These are phyloP conservation scores for Pseudorhiza aurosa DNA, from an alignment of 30 jellyfish, hydroid and myxozoan species.

Conservation along the genomic window DNA sequence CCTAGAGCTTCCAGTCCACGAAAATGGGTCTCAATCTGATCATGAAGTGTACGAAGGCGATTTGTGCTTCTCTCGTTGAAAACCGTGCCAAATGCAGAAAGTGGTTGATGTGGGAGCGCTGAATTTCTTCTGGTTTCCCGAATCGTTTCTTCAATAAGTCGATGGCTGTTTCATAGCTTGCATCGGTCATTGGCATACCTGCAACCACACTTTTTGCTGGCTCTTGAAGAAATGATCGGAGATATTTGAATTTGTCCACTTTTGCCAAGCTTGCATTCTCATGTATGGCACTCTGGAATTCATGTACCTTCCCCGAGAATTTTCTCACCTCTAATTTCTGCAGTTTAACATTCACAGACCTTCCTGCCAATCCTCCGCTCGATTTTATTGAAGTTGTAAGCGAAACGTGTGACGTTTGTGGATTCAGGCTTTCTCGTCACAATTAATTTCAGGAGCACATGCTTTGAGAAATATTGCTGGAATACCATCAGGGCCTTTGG, in stretches of 20 bases:
- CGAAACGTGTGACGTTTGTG: no score
- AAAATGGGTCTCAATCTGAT: conserved; percentile 46
- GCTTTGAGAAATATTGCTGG: no score
- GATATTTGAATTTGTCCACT: conserved; percentile 20
- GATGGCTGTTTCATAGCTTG: conserved; percentile 33
- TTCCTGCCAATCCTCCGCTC: neutral
- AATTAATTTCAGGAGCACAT: no score
- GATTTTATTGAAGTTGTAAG: no score
- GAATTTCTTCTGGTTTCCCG: conserved; percentile 42
- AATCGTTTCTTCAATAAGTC: conserved; percentile 28
- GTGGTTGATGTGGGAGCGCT: conserved; percentile 55
- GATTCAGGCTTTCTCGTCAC: no score
- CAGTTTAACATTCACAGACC: conserved; percentile 5
- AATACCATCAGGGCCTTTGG: no score
- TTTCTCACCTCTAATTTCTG: conserved; percentile 22
- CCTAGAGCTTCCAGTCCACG: conserved; percentile 66
- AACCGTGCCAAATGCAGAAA: conserved; percentile 25
- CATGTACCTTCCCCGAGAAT: conserved; percentile 16
- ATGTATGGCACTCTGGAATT: conserved; percentile 36
- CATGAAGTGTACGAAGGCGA: conserved; percentile 46
- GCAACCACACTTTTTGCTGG: conserved; percentile 61
- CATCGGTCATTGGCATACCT: conserved; percentile 55
- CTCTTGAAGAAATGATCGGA: conserved; percentile 10
- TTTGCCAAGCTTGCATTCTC: conserved; percentile 7
- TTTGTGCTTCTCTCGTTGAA: conserved; percentile 27